Evolutionary conservation across 1,140 invertebrate species (phyloP), one percentile per base, ranked within the genome.

Genomic region (Bombyx mandarina): DNA sequence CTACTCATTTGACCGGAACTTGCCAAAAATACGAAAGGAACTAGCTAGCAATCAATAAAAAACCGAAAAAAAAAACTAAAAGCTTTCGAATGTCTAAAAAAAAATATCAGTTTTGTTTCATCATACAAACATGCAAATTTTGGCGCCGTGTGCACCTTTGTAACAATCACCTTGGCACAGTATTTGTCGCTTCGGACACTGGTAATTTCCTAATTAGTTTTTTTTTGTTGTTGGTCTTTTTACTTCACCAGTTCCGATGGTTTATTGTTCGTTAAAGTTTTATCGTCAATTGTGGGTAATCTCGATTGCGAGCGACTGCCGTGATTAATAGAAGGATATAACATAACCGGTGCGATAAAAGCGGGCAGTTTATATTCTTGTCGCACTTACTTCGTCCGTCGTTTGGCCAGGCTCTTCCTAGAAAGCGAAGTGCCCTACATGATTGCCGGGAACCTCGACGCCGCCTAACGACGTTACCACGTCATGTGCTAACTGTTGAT

Each of bases 371-470:
- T 75, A 64, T 76, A 82, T 83, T 76, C 82, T 52, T 57, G 57
- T 67, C 64, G 70, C 64, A 72, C 65, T 62, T 59, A 12, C 61
- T 59, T 68, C 71, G 75, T 75, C 67, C 75, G 73, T 75, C 79
- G 76, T 79, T 76, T 78, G 63, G 75, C 72, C 67, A 66, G 67
- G 61, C 69, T 75, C 26, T 85, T 85, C 82, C 77, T 83, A 79
- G 82, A 85, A 85, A 83, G 76, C 73, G 72, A 74, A 77, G 73
- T 77, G 75, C 66, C 75, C 74, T 73, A 81, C 67, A 35, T 75
- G 66, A 73, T 65, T 68, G 64, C 63, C 67, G 69, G 72, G 67
- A 65, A 71, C 67, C 61, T 62, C 55, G 48, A 2, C 26, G 26
- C 26, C 71, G 64, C 71, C 81, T 72, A 73, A 81, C 72, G 62